Evolutionary conservation across 2,888 invertebrate species (phyloP).

Genomic region (Cepaea hortensis): DNA sequence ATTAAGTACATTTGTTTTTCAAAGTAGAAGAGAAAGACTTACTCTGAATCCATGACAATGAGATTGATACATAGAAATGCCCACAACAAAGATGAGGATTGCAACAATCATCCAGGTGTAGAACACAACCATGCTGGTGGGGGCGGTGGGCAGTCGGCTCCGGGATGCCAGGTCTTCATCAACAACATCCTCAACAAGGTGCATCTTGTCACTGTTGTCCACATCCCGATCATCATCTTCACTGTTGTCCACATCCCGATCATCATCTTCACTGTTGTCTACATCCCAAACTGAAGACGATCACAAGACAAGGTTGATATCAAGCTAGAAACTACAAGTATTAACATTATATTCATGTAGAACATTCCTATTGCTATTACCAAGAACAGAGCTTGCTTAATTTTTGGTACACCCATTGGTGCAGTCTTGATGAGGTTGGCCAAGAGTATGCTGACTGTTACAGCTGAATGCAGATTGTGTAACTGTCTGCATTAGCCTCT

Average conservation of each 20-base stretch:
- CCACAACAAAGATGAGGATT: slow-evolving; percentile 50
- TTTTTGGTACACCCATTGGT: too few relatives aligned
- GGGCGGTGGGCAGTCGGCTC: slow-evolving; percentile 46
- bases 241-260: neutral
- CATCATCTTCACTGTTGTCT: slow-evolving; percentile 1
- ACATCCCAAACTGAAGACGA: neutral
- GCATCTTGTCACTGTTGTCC: neutral
- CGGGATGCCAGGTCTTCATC: slow-evolving; percentile 44
- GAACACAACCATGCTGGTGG: slow-evolving; percentile 56
- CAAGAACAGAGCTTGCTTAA: too few relatives aligned
- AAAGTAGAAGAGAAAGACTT: neutral
- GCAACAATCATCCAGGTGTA: slow-evolving; percentile 59
- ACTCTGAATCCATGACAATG: slow-evolving; percentile 50
- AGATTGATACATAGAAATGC: slow-evolving; percentile 52
- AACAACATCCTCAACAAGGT: slow-evolving; percentile 47
- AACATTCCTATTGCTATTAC: too few relatives aligned
- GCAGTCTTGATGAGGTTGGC: too few relatives aligned
- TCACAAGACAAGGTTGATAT: neutral
- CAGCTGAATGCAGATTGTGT: too few relatives aligned
- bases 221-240: slow-evolving; percentile 24
- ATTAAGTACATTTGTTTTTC: too few relatives aligned
- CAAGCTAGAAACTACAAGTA: too few relatives aligned
- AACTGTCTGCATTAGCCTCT: too few relatives aligned
- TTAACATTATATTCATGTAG: too few relatives aligned
- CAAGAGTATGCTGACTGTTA: too few relatives aligned